phyloP scores from a whole-genome alignment of 2,113 vertebrate genomes.

The Cephalopholis sonnerati region DNA sequence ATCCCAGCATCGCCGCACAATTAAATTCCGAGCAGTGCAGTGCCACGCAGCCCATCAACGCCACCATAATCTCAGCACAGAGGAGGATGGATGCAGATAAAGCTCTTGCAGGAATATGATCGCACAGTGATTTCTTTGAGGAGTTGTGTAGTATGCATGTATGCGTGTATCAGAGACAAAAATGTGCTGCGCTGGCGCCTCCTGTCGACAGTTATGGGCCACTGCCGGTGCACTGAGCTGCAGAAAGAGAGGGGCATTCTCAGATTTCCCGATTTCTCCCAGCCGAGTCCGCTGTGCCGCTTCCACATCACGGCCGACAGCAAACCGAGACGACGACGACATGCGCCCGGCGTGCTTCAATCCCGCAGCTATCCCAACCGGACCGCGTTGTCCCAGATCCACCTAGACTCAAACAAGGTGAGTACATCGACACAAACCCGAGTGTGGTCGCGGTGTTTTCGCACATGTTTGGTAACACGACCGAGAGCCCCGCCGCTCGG shows the following conservation, averaged over 20 bases:
- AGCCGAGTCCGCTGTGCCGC: constrained; percentile 70
- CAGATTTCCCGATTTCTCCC: constrained; percentile 79
- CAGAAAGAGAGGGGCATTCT: constrained; percentile 77
- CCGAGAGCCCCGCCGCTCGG: constrained; percentile 55
- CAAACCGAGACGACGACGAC: constrained; percentile 61
- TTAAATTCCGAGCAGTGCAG: background rate
- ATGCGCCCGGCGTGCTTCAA: constrained; percentile 43
- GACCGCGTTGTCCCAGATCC: background rate
- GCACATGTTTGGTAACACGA: constrained; percentile 48
- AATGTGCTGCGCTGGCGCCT: constrained; percentile 63
- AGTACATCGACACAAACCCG: constrained; percentile 57
- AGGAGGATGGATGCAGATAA: constrained; percentile 38
- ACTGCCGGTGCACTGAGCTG: constrained; percentile 66
- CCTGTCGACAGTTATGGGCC: constrained; percentile 75
- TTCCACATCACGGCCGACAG: constrained; percentile 73
- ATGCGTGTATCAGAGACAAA: constrained; percentile 35
- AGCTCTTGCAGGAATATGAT: constrained; percentile 33
- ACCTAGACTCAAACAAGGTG: constrained; percentile 60
- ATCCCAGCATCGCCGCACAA: background rate
- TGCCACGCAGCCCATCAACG: background rate
- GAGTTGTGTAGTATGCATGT: constrained; percentile 33
- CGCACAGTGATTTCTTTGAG: constrained; percentile 45
- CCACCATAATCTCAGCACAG: constrained; percentile 14
- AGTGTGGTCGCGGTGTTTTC: constrained; percentile 37
- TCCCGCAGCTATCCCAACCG: background rate